Evolutionary conservation across 2,797 vertebrate genomes (phyloP), one percentile per base, ranked within the genome.

Genomic region (Lacerta bilineata): DNA sequence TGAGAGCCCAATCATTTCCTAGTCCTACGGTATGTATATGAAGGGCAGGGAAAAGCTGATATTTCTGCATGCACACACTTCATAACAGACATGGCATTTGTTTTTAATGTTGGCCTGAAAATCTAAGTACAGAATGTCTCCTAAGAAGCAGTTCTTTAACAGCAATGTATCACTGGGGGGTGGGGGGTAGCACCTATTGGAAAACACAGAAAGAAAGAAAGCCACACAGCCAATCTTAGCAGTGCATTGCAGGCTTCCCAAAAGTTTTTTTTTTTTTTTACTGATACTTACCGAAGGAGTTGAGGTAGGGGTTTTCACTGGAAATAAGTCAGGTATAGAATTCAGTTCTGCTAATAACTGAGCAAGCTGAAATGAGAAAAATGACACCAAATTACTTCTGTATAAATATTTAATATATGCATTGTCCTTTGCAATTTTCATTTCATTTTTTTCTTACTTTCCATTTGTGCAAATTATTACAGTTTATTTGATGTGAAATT

Each of bases 301-400:
- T 0, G 93, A 90, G 91, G 82, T 33, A 8, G 97, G 96, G 0
- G 97, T 97, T 88, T 97, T 96, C 36, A 98, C 96, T 0, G 97
- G 96, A 80, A 98, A 97, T 80, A 98, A 93, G 80, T 98, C 98
- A 0, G 98, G 98, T 95, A 98, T 95, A 1, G 97, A 97, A 92
- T 97, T 98, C 95, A 99, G 93, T 95, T 99, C 98, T 79, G 98
- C 98, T 95, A 99, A 96, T 85, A 99, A 95, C 94, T 98, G 98
- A 27, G 98, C 98, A 87, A 99, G 97, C 99, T 99, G 94, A 71
- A 97, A 96, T 75, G 89, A 87, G 87, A 91, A 91, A 41, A 25
- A 93, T 61, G 7, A 8, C 4, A 1, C 43, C 93, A 74, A 94
- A 91, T 93, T 36, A 55, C 68, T 83, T 55, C 55, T 83, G 5